Base-by-base conservation (phyloP, 2,888 invertebrate species). In the Sinohyriopsis cumingii region DNA sequence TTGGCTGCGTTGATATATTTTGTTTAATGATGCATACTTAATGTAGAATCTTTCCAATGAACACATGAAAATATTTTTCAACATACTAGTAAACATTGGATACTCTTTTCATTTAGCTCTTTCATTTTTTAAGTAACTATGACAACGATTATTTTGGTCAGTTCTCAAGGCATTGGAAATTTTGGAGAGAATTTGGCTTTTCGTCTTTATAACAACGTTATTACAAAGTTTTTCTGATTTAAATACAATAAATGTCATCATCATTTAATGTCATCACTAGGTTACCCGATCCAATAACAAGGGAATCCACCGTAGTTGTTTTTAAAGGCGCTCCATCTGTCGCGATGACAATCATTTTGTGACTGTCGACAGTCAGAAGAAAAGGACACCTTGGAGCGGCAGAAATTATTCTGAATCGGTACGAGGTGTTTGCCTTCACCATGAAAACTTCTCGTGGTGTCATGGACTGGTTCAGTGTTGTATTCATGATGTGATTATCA, bases 331-430 rank as follows among this genome's bases (percentile, higher is more conserved):
- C 24, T 4, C 85, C 84, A 61, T 85, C 85, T 7, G 74, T 72
- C 33, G 83, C 73, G 12, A 84, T 76, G 6, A 84, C 74, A 28
- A 67, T 69, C 20, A 84, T 63, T 6, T 63, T 18, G 63, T 85
- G 84, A 55, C 63, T 33, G 55, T 84, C 83, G 20, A 85, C 68
- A 53, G 81, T 77, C 3, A 85, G 60, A 53, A 76, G 72, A 59
- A 83, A 74, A 19, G 72, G 76, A 62, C 80, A 83, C 9, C 74
- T 68, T 20, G 78, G 65, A 4, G 80, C 70, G 0, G 82, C 81
- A 12, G 75, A 75, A 24, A 85, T 81, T 33, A 82, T 70, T 12
- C 86, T 77, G 71, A 86, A 81, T 22, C 83, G 72, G 63, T 84
- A 84, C 33, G 71, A 72, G 55, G 15, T 59, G 1, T 77, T 78